Percentiles rank a stretch among this genome's conserved stretches.
phyloP scores from a whole-genome alignment of 1,140 invertebrate genomes.

The Papilio machaon region DNA sequence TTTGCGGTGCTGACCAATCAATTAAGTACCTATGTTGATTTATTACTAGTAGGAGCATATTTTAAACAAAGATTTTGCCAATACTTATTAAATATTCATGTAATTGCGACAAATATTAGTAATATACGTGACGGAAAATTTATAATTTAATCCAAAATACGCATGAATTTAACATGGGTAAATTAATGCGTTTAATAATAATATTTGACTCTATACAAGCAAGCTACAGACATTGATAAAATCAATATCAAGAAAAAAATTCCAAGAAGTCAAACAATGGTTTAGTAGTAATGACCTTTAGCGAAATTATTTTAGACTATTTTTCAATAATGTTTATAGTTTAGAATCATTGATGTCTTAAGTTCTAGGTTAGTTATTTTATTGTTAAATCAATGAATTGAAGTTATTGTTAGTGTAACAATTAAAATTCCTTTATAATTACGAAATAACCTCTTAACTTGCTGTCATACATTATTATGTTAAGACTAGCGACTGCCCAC shows the following conservation, averaged over 20 bases:
- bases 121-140: not conserved
- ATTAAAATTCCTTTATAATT: constrained; percentile 21
- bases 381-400: constrained; percentile 9
- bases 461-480: constrained; percentile 2
- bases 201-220: not conserved
- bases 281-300: not conserved
- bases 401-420: constrained; percentile 17
- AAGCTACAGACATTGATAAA: not conserved
- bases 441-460: not conserved
- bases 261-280: constrained; percentile 1
- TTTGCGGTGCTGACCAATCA: no score
- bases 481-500: not conserved
- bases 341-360: not conserved
- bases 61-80: no score
- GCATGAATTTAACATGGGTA: not conserved
- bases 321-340: not conserved
- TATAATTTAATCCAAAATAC: not conserved
- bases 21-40: no score
- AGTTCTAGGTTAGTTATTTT: constrained; percentile 21
- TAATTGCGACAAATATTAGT: no score
- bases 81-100: no score
- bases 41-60: no score
- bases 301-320: not conserved
- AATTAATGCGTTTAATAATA: not conserved
- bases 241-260: not conserved